These are phyloP conservation scores for Jacana jacana DNA, from an alignment of 2,113 vertebrate species.

Conservation along the genomic window DNA sequence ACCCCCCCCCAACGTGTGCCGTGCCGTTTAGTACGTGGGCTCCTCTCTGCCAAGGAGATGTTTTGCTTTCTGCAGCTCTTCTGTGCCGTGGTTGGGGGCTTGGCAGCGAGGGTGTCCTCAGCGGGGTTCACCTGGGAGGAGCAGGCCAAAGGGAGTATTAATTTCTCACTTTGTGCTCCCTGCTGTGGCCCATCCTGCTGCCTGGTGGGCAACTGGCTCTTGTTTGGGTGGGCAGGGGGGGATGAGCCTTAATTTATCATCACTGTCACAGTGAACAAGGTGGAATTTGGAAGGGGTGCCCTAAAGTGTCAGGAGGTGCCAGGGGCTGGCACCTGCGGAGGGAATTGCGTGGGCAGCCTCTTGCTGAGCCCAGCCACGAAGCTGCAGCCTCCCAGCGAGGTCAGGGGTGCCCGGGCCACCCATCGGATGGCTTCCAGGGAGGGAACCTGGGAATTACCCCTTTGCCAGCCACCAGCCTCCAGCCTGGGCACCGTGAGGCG, in stretches of 20 bases:
- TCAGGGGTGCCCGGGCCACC: neutral
- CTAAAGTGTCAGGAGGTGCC: rapidly evolving
- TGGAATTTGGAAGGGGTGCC: neutral
- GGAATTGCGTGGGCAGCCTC: neutral
- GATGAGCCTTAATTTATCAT: neutral
- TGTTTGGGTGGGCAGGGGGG: neutral
- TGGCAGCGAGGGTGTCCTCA: neutral
- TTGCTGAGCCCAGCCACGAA: neutral
- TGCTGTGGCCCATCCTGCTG: neutral
- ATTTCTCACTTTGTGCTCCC: neutral
- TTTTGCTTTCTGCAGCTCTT: neutral
- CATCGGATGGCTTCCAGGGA: neutral
- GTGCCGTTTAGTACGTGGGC: neutral
- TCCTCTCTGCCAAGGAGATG: neutral
- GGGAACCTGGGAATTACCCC: neutral
- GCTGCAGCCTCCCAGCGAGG: neutral
- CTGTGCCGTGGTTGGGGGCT: neutral
- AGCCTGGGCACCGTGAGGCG: rapidly evolving
- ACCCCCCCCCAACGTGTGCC: neutral
- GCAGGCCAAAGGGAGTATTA: neutral
- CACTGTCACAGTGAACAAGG: neutral
- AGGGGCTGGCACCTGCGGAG: neutral
- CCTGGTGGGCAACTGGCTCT: neutral
- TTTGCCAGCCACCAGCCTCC: neutral
- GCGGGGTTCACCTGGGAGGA: neutral